Base-by-base conservation (phyloP, 30 jellyfish, hydroid and myxozoan species). In the Chrysaora quinquecirrha region DNA sequence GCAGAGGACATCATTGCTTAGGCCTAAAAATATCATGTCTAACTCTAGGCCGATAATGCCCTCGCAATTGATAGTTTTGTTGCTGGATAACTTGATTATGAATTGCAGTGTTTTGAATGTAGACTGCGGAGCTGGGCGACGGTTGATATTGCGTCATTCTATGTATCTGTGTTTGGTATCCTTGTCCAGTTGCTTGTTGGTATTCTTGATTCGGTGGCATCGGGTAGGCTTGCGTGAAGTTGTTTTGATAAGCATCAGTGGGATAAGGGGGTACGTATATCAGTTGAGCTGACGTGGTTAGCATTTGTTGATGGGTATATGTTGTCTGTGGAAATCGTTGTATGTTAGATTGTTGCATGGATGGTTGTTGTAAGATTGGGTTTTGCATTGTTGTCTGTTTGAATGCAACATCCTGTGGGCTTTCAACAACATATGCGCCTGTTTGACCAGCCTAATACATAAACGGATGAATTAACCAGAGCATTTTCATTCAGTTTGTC, bases 291-390 rank as follows among this genome's bases (percentile, higher is more conserved):
- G 54, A 38, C 54, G 54, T 3, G 14, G 54, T 3, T 19, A 52
- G 27, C 27, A 10, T 12, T 10, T 52, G 68, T 16, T 16, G 68
- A 25, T 52, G 68, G 19, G 27, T 52, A 25, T 52, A 52, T 16
- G 68, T 20, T 9, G 68, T 52, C 68, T 52, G 68, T 7, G 68
- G 68, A 52, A 4, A 52, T 3, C 19, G 68, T 25, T 52, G 68
- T 25, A 52, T 52, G 24, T 52, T 52, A 52, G 68, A 12, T 52
- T 52, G 68, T 25, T 10, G 68, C 24, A 20, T 20, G 6, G 68
- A 20, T 4, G 68, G 68, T 25, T 52, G 68, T 16, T 52, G 68
- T 12, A 2, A 4, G 24, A 20, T 52, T 7, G 68, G 29, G 12
- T 52, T 52, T 52, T 52, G 29, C 68, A 52, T 52, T 52, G 68